Base-by-base conservation (phyloP, 2,113 vertebrate species). In the Trinectes maculatus region DNA sequence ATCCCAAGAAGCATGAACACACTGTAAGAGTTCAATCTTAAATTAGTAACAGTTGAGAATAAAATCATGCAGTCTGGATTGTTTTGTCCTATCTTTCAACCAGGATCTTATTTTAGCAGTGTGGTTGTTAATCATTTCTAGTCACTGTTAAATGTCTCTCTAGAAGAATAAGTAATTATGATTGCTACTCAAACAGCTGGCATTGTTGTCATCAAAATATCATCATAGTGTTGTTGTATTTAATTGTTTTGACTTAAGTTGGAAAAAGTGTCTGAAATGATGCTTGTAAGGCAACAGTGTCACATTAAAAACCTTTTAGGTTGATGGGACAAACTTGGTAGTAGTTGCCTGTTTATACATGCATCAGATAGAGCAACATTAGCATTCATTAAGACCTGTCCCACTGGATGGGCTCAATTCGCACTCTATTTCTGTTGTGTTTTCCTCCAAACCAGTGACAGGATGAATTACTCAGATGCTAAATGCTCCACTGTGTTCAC, bases 1-100 rank as follows among this genome's bases (percentile, higher is more conserved):
- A 79, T 77, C 54, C 59, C 21, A 55, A 37, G 42, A 76, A 63
- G 21, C 53, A 59, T 28, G n/a, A 66, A 53, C n/a, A 57, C 28
- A 52, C 34, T 36, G 44, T 34, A 31, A 3, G 34, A 34, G 16
- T 49, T 42, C 5, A 59, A 26, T 19, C 16, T 48, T 37, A 55
- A 34, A 59, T 57, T 67, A 39, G 19, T 21, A 15, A 54, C 21
- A 22, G 37, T 31, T 5, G 7, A 46, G 43, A 44, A 29, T 44
- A 33, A 29, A 39, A 46, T 40, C 10, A 15, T n/a, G 2, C 8
- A 5, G 21, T 46, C 1, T 21, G 52, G 31, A 18, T 15, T 2
- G 15, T 18, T 5, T 11, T 3, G 4, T 21, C 8, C n/a, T n/a
- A 18, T 39, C 12, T 13, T 13, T 26, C 8, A 40, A 19, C 18